Base-by-base conservation (phyloP, 2,888 invertebrate species). In the Anthophora plumipes region DNA sequence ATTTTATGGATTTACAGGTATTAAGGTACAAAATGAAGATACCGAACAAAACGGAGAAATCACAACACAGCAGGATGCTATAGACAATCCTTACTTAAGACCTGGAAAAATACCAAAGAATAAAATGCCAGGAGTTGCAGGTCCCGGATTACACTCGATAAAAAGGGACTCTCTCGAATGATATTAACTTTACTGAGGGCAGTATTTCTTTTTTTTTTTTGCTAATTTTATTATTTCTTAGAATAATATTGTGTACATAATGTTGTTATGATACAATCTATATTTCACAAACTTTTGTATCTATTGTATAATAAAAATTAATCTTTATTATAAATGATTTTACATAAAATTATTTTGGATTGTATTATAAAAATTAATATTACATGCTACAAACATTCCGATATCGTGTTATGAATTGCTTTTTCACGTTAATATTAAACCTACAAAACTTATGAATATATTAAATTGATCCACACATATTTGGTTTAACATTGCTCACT, bases 61-160 rank as follows among this genome's bases (percentile, higher is more conserved):
- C n/a, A 84, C 87, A n/a, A 86, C 91, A 0, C 93, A 93, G 74
- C 91, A 92, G 76, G 93, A 93, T 68, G 85, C 87, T 0, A 93
- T 93, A 67, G 93, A 93, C 70, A 93, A 93, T 89, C 93, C 93
- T 2, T 93, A 93, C 75, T 84, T 93, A 66, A 89, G 93, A 22
- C 93, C 93, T 7, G 94, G 94, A 17, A 94, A 94, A 85, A 91
- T 94, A 67, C 94, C 94, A 25, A 93, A 94, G 78, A 92, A 91
- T 60, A 88, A 88, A 78, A 85, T 85, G n/a, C 79, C 88, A 61
- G 78, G 81, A 11, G 78, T 60, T 7, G 57, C 46, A 2, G 37
- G 43, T 25, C 70, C 78, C n/a, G 67, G 79, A 17, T 64, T 76
- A 1, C 83, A 85, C 25, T 31, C 74, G 8, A 67, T 82, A n/a